Evolutionary conservation across 2,888 invertebrate species (phyloP).

Genomic region (Apamea monoglypha): DNA sequence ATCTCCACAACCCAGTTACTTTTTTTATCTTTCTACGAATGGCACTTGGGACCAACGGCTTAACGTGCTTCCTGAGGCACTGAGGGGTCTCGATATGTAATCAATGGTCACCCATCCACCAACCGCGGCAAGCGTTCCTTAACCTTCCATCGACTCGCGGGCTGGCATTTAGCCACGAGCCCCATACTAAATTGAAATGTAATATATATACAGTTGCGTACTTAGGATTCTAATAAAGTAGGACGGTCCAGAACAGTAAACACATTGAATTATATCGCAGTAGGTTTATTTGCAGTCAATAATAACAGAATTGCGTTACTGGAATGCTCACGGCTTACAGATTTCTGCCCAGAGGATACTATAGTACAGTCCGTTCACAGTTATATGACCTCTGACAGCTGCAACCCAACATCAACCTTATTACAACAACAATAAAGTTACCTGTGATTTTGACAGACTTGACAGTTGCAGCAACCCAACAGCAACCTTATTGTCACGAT

Average conservation of each 20-base stretch:
- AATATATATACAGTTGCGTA: neutral
- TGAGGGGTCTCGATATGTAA: neutral
- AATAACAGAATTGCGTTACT: slow-evolving; percentile 43
- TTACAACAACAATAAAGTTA: too few species aligned
- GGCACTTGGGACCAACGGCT: neutral
- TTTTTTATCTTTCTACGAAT: neutral
- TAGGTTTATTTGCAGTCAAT: slow-evolving; percentile 3
- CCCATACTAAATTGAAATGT: neutral
- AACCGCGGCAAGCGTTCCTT: neutral
- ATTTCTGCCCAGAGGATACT: slow-evolving; percentile 3
- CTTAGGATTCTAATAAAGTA: neutral
- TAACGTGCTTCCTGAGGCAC: neutral
- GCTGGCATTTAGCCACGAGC: neutral
- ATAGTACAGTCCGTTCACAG: neutral
- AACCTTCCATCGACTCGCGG: neutral
- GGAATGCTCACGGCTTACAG: slow-evolving; percentile 36
- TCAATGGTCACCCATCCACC: neutral
- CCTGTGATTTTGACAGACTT: too few species aligned
- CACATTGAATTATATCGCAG: slow-evolving; percentile 12
- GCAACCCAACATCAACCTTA: neutral
- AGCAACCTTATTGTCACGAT: too few species aligned
- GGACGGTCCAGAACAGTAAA: neutral
- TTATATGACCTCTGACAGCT: neutral
- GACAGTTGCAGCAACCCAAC: too few species aligned
- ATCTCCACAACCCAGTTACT: neutral